Evolutionary conservation across 2,888 invertebrate species (phyloP), one percentile per base, ranked within the genome.

Genomic region (Macrosiphum euphorbiae): DNA sequence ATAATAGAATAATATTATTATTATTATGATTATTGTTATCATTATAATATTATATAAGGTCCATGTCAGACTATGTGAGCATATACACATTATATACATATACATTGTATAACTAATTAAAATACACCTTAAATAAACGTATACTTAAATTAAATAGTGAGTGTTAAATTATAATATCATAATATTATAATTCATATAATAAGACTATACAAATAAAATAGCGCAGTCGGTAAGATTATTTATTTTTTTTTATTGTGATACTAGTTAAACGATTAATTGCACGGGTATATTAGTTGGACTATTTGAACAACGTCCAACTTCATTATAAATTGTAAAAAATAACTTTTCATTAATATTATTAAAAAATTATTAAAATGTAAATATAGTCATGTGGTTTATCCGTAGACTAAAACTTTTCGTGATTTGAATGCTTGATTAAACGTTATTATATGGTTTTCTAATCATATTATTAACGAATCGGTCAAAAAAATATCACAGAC

Each of bases 291-390:
- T 20, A 35, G 35, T 67, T 5, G 0, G 7, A 67, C 35, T 35
- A 67, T 67, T 67, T 16, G 7, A n/a, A 67, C 16, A 35, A 85
- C 26, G 55, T 41, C 26, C 13, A 26, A 88, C 11, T 24, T 52
- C 35, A 55, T 55, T 52, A 52, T 35, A 52, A 52, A 88, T 88
- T 87, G 7, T 50, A 24, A 35, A 52, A 52, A 52, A 20, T 20
- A 35, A 87, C 47, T 52, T 52, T 88, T 88, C 35, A 50, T 88
- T 88, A 35, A 35, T 88, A 88, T n/a, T 52, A 52, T 55, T 55
- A 24, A 16, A 16, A n/a, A 88, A 52, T 10, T 84, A 84, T 41
- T 52, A 24, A 55, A 41, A 20, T 84, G 0, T 67, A 67, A 67
- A 67, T 84, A 41, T 24, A 41, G 2, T 84, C 84, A 41, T 24